Conservation (phyloP, 2,797 vertebrate genomes). For the Lophotriccus pileatus region DNA sequence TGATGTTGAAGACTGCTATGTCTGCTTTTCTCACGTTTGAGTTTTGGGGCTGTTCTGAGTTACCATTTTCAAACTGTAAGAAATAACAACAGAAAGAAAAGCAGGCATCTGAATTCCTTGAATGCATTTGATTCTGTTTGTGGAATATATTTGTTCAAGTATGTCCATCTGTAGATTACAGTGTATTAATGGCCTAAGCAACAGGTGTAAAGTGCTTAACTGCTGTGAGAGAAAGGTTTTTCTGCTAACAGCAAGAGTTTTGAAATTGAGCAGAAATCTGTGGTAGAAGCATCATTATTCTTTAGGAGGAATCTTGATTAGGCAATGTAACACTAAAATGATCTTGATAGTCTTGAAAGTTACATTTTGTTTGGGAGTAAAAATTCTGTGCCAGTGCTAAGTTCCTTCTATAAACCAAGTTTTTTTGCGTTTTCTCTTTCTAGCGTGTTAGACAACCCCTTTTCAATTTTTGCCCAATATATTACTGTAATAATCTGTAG, state of each 20-base stretch:
- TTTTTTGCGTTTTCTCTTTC: neutral
- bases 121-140: neutral
- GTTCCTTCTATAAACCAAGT: neutral
- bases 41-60: neutral
- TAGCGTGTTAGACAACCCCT: neutral
- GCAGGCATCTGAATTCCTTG: neutral
- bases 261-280: neutral
- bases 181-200: neutral
- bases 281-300: neutral
- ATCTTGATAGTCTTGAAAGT: neutral
- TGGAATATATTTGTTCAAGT: neutral
- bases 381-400: neutral
- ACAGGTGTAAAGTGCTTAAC: neutral
- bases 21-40: neutral
- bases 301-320: neutral
- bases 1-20: neutral
- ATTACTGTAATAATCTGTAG: neutral
- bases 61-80: neutral
- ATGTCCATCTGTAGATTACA: neutral
- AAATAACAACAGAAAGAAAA: neutral
- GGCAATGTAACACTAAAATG: neutral
- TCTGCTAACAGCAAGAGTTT: neutral
- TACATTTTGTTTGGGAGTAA: neutral
- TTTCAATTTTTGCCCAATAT: neutral
- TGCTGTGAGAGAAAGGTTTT: neutral